Base-by-base conservation (phyloP, 1,140 invertebrate genomes). In the Thaumetopoea pityocampa region DNA sequence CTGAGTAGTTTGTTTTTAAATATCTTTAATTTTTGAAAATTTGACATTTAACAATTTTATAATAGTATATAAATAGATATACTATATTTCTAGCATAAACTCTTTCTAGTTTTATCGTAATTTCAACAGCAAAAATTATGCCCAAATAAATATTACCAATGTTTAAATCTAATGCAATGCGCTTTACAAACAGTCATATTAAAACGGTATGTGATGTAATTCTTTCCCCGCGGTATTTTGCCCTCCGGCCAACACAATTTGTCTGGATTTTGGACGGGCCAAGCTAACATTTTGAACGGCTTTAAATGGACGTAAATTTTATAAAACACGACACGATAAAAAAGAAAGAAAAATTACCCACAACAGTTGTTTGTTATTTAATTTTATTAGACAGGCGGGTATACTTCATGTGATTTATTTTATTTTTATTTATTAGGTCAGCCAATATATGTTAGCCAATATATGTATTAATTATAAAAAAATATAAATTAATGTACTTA, bases 261-360 rank as follows among this genome's bases (percentile, higher is more conserved):
- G 83, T 86, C 82, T 84, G 80, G 82, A 85, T 86, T 85, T 84
- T 84, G 74, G 78, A 84, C 71, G 76, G 72, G 67, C 71, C 65
- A 81, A 79, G 81, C 81, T 85, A 85, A 86, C 85, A 85, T 85
- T 86, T 86, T 85, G 79, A 81, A 81, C 78, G 80, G 64, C 83
- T 76, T 86, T 85, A 86, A 80, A 82, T 60, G 67, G 48, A 58
- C 76, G 77, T 85, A 86, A 86, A 86, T 85, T 85, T 81, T 52
- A 57, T 77, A 73, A 77, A 85, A 85, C 79, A 85, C 85, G 85
- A 85, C 78, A 76, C 63, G 62, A 73, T 68, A 82, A 80, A 85
- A 80, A 77, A 65, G 36, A 67, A 62, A 55, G 41, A 66, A 74
- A 69, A 67, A 55, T 62, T 55, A 62, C 61, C 61, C 41, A 53